A percentile compares a stretch with the other conserved stretches of the same genome.
These are phyloP conservation scores for Stegodyphus dumicola DNA, from an alignment of 1,140 invertebrate species.

Conservation along the genomic window DNA sequence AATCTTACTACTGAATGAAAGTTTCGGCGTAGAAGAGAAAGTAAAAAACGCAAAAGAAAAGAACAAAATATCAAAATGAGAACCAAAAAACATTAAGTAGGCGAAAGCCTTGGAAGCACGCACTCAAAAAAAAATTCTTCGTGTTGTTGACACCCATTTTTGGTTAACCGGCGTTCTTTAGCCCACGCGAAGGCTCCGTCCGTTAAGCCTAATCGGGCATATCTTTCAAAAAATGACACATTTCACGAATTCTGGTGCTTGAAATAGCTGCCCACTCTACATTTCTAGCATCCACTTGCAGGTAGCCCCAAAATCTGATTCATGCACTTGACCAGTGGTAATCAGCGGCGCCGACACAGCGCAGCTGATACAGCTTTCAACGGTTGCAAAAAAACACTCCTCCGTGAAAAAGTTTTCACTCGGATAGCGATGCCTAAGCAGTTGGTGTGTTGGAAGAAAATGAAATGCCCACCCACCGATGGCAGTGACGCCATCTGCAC, in stretches of 20 bases:
- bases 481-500: constrained; percentile 28
- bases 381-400: constrained; percentile 30
- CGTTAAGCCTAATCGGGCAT: constrained; percentile 50
- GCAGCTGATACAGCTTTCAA: constrained; percentile 7
- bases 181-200: constrained; percentile 26
- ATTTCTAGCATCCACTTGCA: not conserved
- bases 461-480: constrained; percentile 25
- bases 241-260: not conserved
- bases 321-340: constrained; percentile 30
- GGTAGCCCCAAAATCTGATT: constrained; percentile 14
- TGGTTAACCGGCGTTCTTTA: constrained; percentile 35
- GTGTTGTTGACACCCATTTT: constrained; percentile 57
- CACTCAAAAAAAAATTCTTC: not conserved
- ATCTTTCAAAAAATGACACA: constrained; percentile 9
- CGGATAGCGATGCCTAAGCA: not conserved
- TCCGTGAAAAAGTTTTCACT: constrained; percentile 12
- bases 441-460: not conserved
- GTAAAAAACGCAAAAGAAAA: not conserved
- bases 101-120: constrained; percentile 29
- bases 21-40: constrained; percentile 11
- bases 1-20: constrained; percentile 1
- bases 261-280: not conserved
- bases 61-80: constrained; percentile 16
- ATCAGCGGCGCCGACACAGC: not conserved
- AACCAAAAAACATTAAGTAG: constrained; percentile 34